A percentile compares a stretch with the other conserved stretches of the same genome.
Conservation (phyloP, 2,888 invertebrate genomes). For the Phalangium opilio region DNA sequence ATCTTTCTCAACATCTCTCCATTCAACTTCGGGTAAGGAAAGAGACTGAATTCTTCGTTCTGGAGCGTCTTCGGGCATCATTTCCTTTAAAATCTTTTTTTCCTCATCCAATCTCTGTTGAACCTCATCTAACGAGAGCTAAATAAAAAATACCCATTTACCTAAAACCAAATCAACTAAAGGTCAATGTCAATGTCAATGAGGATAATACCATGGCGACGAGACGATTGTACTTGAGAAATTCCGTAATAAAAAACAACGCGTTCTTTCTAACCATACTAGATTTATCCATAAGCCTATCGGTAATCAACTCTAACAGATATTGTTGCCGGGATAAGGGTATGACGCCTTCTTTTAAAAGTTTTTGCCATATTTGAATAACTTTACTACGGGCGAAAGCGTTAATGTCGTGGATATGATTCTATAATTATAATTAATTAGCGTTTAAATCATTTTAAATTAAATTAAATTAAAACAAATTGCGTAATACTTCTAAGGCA, state of each 20-base stretch:
- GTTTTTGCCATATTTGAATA: slow-evolving; percentile 61
- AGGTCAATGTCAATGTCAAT: too few relatives aligned
- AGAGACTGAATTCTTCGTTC: background rate
- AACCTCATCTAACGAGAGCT: slow-evolving; percentile 41
- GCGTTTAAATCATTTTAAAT: background rate
- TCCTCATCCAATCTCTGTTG: slow-evolving; percentile 44
- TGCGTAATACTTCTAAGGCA: slow-evolving; percentile 42
- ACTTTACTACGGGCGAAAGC: slow-evolving; percentile 63
- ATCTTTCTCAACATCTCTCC: slow-evolving; percentile 1
- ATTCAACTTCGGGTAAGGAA: background rate
- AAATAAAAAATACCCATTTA: too few relatives aligned
- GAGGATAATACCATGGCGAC: slow-evolving; percentile 39
- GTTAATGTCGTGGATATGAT: slow-evolving; percentile 67
- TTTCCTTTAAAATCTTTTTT: slow-evolving; percentile 44
- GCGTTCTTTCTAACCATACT: slow-evolving; percentile 71
- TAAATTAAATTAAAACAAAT: background rate
- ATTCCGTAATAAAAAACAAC: slow-evolving; percentile 54
- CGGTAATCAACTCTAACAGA: slow-evolving; percentile 47
- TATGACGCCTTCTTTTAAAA: slow-evolving; percentile 62
- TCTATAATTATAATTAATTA: slow-evolving; percentile 27
- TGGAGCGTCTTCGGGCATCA: slow-evolving; percentile 27
- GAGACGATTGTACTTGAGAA: slow-evolving; percentile 72
- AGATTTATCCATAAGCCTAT: slow-evolving; percentile 64
- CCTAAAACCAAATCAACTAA: too few relatives aligned
- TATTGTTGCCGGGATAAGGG: slow-evolving; percentile 52